Base-by-base conservation (phyloP, 2,797 vertebrate genomes). In the Coendou prehensilis region DNA sequence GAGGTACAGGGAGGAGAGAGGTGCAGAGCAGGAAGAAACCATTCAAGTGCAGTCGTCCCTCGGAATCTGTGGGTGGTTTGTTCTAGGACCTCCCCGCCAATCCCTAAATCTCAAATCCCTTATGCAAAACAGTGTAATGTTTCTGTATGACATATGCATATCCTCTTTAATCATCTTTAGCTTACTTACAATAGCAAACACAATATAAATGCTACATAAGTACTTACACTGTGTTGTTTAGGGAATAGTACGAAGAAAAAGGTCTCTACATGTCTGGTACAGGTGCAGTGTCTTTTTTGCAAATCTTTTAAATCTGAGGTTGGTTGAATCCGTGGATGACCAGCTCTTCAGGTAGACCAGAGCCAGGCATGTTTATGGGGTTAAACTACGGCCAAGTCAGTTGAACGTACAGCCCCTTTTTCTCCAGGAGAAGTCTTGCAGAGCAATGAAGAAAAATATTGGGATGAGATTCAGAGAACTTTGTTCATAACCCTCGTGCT, bases 291-390 rank as follows among this genome's bases (percentile, higher is more conserved):
- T n/a, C 54, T 56, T 80, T 26, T 79, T 69, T 33, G 59, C 23
- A 37, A 59, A 54, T 82, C 67, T 63, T 84, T 76, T n/a, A 33
- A 52, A 33, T 50, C 22, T 67, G 59, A 90, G 18, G 14, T 59
- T 59, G 61, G 47, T 57, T 73, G 84, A 73, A 67, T n/a, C 52
- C 9, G 7, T 54, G 85, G 23, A 57, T 59, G 83, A 52, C 41
- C 54, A 59, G 2, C 9, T 37, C 10, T 84, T 13, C 37, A 41
- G 52, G 90, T 59, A 22, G 80, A 33, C 26, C 57, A 6, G 50
- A 45, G 14, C n/a, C n/a, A 23, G 6, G 8, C 67, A 0, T 18
- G 56, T 52, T 30, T 28, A 0, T 2, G 67, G 71, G 41, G 33
- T 47, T 63, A 28, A 50, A 5, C 26, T 50, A 3, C 13, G 57